These are phyloP conservation scores for Procambarus clarkii DNA, from an alignment of 1,140 invertebrate species.

Conservation along the genomic window DNA sequence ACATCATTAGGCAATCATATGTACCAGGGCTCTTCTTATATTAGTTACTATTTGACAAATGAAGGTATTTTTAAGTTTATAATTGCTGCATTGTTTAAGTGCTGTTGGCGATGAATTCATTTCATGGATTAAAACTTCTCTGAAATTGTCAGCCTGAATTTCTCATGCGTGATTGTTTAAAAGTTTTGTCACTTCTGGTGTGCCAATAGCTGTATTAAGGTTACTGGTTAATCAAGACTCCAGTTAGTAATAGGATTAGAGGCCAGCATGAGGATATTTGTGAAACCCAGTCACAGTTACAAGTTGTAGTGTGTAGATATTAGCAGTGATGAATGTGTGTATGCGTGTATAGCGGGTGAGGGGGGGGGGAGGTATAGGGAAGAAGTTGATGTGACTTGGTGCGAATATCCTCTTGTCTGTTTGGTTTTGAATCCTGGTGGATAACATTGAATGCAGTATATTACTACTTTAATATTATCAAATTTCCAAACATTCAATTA, in stretches of 20 bases:
- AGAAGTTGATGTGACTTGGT: not conserved
- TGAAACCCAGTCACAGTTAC: not conserved
- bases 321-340: not conserved
- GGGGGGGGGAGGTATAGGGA: not conserved
- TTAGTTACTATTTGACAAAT: not conserved
- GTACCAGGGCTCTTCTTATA: not conserved
- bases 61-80: not conserved
- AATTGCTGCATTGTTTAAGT: not conserved
- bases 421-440: not conserved
- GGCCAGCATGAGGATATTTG: not conserved
- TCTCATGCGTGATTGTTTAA: not conserved
- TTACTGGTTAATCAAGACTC: not conserved
- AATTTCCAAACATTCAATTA: not conserved
- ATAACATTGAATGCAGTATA: not conserved
- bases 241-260: not conserved
- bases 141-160: not conserved
- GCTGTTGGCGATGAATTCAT: not conserved
- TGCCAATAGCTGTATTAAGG: not conserved
- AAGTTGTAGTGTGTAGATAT: constrained; percentile 2
- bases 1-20: not conserved
- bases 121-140: not conserved
- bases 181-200: not conserved
- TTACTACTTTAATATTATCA: not conserved
- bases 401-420: not conserved
- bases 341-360: not conserved